phyloP scores from a whole-genome alignment of 2,797 vertebrate genomes.

The Sternotherus odoratus region DNA sequence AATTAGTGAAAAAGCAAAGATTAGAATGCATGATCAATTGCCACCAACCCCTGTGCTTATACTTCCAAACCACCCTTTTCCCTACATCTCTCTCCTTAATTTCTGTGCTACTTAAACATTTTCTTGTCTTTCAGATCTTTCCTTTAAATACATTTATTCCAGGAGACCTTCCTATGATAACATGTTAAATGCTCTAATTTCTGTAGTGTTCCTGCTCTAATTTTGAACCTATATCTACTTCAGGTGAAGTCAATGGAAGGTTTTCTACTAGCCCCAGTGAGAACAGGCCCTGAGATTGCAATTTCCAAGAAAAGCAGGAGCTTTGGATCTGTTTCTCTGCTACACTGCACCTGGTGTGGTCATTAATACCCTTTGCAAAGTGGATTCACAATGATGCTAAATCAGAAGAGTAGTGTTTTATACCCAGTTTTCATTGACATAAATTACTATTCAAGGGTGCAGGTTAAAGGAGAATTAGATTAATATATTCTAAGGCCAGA shows the following conservation, averaged over 20 bases:
- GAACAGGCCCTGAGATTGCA: neutral
- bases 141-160: neutral
- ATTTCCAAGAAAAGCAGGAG: neutral
- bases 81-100: neutral
- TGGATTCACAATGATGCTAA: neutral
- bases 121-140: neutral
- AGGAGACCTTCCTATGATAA: rapidly evolving
- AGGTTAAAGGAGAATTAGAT: neutral
- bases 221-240: neutral
- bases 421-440: neutral
- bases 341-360: neutral
- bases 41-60: neutral
- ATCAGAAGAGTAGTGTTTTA: neutral
- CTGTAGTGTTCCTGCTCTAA: neutral
- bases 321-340: neutral
- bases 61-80: neutral
- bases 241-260: neutral
- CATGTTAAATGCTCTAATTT: neutral
- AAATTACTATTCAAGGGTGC: neutral
- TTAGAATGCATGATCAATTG: neutral
- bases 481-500: neutral
- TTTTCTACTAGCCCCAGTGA: neutral
- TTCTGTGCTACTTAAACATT: neutral
- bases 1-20: neutral
- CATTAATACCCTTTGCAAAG: neutral